Evolutionary conservation across 2,888 invertebrate genomes (phyloP).

Genomic region (Rhynchonema sp.): DNA sequence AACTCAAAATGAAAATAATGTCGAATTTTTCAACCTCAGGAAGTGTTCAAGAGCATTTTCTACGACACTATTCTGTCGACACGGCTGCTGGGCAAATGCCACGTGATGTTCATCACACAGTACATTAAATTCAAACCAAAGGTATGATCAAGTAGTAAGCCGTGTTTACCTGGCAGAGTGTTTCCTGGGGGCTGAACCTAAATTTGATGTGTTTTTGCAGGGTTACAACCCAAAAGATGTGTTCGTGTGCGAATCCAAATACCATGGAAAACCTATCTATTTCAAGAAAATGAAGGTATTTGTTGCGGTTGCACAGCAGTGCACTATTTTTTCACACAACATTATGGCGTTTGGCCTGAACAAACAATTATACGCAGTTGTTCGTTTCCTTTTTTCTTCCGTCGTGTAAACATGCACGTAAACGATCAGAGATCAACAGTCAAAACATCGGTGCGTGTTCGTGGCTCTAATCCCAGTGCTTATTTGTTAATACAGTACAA

Average conservation of each 20-base stretch:
- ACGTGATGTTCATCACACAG: slow-evolving; percentile 78
- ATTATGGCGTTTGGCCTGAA: no score
- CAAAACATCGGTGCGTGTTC: no score
- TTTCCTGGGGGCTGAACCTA: no score
- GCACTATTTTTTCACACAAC: no score
- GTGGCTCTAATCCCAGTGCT: no score
- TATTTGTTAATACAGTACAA: no score
- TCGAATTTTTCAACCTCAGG: slow-evolving; percentile 32
- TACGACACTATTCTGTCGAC: slow-evolving; percentile 62
- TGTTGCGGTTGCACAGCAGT: not conserved
- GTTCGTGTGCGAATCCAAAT: slow-evolving; percentile 87
- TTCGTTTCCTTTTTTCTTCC: not conserved
- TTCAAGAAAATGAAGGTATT: slow-evolving; percentile 67
- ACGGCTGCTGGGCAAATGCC: slow-evolving; percentile 67
- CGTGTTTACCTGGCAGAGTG: not conserved
- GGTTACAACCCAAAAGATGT: slow-evolving; percentile 75
- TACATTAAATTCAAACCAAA: slow-evolving; percentile 50
- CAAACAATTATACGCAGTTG: not conserved
- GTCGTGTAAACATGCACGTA: not conserved
- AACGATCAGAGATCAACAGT: no score
- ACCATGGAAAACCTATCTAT: slow-evolving; percentile 58
- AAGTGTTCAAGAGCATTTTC: slow-evolving; percentile 82
- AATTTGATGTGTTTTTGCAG: no score
- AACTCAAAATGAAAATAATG: not conserved
- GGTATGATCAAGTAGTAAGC: not conserved